phyloP scores from a whole-genome alignment of 30 jellyfish, hydroid and myxozoan genomes.

The Hydractinia echinata region DNA sequence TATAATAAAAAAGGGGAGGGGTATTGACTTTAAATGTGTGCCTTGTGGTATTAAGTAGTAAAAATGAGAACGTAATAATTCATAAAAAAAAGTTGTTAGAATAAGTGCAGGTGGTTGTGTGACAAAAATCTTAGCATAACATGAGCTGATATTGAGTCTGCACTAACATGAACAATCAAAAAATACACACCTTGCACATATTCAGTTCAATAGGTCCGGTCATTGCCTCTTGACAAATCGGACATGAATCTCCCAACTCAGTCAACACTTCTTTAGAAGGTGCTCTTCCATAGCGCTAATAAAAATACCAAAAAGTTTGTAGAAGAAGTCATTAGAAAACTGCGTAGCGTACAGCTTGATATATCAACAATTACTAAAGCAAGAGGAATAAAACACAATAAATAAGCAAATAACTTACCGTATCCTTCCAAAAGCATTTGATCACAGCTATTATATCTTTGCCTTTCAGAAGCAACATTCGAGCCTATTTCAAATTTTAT shows the following conservation, averaged over 20 bases:
- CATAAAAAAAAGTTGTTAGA: too few relatives aligned
- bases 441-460: constrained; percentile 72
- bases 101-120: too few relatives aligned
- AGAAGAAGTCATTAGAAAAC: not conserved
- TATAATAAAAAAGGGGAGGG: too few relatives aligned
- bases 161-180: too few relatives aligned
- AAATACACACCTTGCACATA: constrained; percentile 68
- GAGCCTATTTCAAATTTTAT: constrained; percentile 33
- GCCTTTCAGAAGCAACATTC: constrained; percentile 63
- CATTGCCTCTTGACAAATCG: constrained; percentile 95
- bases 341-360: not conserved
- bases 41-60: too few relatives aligned
- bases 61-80: too few relatives aligned
- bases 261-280: constrained; percentile 68
- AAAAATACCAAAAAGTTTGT: not conserved
- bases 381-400: not conserved
- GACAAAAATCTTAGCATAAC: too few relatives aligned
- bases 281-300: constrained; percentile 77
- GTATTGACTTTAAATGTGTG: too few relatives aligned
- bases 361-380: not conserved
- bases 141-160: too few relatives aligned
- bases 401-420: constrained; percentile 49
- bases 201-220: constrained; percentile 79
- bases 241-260: constrained; percentile 87
- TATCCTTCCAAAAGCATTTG: constrained; percentile 67